phyloP scores from a whole-genome alignment of 1,140 invertebrate genomes.

The Dendrolimus kikuchii region DNA sequence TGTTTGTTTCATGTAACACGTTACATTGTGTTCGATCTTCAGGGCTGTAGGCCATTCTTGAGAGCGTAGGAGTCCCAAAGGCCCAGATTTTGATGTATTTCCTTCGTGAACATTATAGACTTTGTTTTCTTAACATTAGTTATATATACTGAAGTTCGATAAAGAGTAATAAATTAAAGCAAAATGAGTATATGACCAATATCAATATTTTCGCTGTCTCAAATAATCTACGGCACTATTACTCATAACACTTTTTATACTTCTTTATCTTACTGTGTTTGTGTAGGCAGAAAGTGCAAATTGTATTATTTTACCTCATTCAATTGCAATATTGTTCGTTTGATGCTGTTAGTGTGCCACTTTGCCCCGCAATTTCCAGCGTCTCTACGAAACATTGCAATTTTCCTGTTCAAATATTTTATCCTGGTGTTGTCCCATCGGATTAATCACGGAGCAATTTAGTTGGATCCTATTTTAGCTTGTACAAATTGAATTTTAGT shows the following conservation, averaged over 20 bases:
- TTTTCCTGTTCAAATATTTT: constrained; percentile 36
- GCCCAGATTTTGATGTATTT: too few relatives aligned
- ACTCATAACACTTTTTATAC: not conserved
- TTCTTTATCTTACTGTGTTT: not conserved
- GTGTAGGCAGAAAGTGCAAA: constrained; percentile 9
- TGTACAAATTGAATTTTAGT: too few relatives aligned
- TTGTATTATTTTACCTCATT: constrained; percentile 13
- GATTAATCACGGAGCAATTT: constrained; percentile 29
- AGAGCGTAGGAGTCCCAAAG: too few relatives aligned
- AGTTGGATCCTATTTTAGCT: constrained; percentile 4
- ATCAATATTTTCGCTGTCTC: too few relatives aligned
- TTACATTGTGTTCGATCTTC: too few relatives aligned
- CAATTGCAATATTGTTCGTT: constrained; percentile 28
- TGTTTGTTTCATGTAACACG: too few relatives aligned
- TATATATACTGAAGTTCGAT: too few relatives aligned
- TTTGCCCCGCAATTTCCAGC: constrained; percentile 20
- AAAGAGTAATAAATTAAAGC: too few relatives aligned
- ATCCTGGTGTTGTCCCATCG: constrained; percentile 20
- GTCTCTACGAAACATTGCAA: constrained; percentile 23
- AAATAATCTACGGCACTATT: not conserved
- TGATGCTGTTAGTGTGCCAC: constrained; percentile 19
- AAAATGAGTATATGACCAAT: too few relatives aligned
- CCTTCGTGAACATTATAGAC: too few relatives aligned
- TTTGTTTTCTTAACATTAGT: too few relatives aligned
- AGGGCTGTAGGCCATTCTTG: too few relatives aligned